These are phyloP conservation scores for Lamprologus sp. DNA, from an alignment of 2,113 vertebrate genomes.

Conservation along the genomic window DNA sequence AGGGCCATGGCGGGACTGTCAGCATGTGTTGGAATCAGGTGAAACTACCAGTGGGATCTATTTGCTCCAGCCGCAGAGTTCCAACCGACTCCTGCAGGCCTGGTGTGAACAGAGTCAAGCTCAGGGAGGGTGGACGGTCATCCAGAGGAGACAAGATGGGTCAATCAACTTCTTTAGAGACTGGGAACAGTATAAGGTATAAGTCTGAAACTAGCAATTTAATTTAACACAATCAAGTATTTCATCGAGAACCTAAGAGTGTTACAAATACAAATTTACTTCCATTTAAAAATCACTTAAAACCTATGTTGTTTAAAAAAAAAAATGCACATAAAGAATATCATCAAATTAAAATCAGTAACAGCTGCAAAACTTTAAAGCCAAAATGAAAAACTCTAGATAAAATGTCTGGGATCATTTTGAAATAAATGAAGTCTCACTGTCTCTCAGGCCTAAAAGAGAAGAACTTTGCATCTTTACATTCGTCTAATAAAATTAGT, in stretches of 20 bases:
- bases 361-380: background rate
- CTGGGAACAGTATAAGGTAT: slow-evolving; percentile 84
- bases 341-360: background rate
- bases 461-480: background rate
- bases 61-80: slow-evolving; percentile 67
- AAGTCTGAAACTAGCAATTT: background rate
- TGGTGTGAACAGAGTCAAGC: slow-evolving; percentile 83
- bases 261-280: background rate
- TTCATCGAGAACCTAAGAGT: background rate
- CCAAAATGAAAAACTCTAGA: background rate
- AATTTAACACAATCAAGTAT: background rate
- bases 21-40: slow-evolving; percentile 71
- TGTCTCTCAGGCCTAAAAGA: background rate
- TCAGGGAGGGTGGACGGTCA: slow-evolving; percentile 83
- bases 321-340: background rate
- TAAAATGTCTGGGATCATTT: background rate
- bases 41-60: slow-evolving; percentile 78
- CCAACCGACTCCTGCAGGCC: slow-evolving; percentile 72
- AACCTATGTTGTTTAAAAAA: background rate
- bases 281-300: background rate
- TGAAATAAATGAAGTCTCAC: background rate
- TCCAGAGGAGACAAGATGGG: slow-evolving; percentile 85
- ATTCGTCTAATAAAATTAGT: background rate
- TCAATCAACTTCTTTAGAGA: slow-evolving; percentile 86
- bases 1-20: slow-evolving; percentile 86